Evolutionary conservation across 1,140 invertebrate species (phyloP), one percentile per base, ranked within the genome.

Genomic region (Drosophila grimshawi): DNA sequence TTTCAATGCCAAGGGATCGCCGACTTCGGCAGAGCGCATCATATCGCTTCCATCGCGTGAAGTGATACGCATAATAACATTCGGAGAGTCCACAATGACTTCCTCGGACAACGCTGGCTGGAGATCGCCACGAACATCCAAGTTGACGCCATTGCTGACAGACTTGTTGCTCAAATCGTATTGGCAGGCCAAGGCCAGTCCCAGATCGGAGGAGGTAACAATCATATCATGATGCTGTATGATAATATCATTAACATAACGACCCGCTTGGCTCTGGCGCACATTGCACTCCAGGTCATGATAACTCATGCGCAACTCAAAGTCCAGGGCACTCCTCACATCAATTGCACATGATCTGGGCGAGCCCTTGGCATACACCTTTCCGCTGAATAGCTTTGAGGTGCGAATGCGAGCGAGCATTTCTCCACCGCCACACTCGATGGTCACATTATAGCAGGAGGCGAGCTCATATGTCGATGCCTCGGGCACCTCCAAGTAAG

Each of bases 41-140:
- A 96, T 95, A 53, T 96, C 96, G 82, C 94, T 95, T 5, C 90
- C 90, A 78, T 94, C 95, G 30, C 96, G 95, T 82, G 96, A 96
- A 4, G 96, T 98, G 76, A 98, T 97, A 82, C 96, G 96, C 97
- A 98, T 98, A 2, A 97, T 96, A n/a, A 98, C 97, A 92, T 98
- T 98, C 10, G 39, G 39, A n/a, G 39, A 43, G 39, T 97, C 57
- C n/a, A 60, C 57, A 43, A 43, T 43, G 10, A 60, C 57, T 32
- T 60, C 57, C 57, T 60, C 57, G 1, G 57, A 43, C 10, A 43
- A 43, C 10, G 39, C 39, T n/a, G 39, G 39, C 10, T 43, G 39
- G 10, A 43, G 10, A n/a, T 43, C 39, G 6, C 39, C 39, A 43
- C 39, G 39, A 8, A 43, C 39, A 43, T 43, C 39, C 39, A 43